These are phyloP conservation scores for Drosophila monieri DNA, from an alignment of 2,888 invertebrate species.

Conservation along the genomic window DNA sequence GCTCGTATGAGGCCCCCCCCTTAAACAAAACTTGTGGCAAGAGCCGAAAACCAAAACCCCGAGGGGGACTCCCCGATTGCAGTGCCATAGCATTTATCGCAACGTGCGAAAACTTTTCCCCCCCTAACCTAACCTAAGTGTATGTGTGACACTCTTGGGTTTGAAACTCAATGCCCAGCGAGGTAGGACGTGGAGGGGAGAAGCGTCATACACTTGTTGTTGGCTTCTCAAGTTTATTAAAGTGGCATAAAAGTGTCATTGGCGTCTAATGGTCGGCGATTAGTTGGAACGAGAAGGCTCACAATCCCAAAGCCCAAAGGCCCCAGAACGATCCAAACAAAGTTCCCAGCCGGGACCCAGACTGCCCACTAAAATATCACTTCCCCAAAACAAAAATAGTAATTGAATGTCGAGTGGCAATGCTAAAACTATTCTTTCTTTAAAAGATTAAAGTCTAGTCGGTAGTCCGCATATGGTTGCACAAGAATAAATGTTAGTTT, in stretches of 20 bases:
- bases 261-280: conserved; percentile 73
- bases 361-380: background rate
- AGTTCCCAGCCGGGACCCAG: background rate
- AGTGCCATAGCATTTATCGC: conserved; percentile 59
- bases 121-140: too few relatives aligned
- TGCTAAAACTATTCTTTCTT: too few relatives aligned
- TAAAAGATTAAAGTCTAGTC: background rate
- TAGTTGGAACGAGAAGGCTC: conserved; percentile 59
- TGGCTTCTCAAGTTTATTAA: conserved; percentile 74
- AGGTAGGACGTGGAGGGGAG: background rate
- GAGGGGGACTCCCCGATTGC: conserved; percentile 46
- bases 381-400: conserved; percentile 7
- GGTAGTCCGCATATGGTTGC: background rate
- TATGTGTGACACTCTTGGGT: conserved; percentile 23
- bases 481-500: conserved; percentile 17
- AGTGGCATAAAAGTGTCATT: conserved; percentile 80
- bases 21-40: conserved; percentile 48
- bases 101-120: conserved; percentile 69
- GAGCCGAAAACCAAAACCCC: conserved; percentile 33
- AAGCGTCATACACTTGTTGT: conserved; percentile 6
- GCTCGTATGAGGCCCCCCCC: background rate
- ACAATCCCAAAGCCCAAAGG: background rate
- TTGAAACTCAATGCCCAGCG: background rate
- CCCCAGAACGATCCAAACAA: conserved; percentile 3
- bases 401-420: conserved; percentile 8